phyloP scores from a whole-genome alignment of 2,113 vertebrate species.

The Hiodon tergisus region DNA sequence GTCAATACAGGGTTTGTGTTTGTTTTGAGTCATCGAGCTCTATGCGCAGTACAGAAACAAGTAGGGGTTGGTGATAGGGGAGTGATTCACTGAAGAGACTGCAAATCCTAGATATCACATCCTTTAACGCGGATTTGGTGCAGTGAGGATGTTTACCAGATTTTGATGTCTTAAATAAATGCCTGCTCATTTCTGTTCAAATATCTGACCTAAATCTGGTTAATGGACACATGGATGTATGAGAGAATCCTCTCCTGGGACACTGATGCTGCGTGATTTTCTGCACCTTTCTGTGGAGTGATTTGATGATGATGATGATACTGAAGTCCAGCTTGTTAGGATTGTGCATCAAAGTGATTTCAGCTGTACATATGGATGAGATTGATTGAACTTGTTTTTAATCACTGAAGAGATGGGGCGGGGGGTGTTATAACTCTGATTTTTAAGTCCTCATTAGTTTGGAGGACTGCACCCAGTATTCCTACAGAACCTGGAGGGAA shows the following conservation, averaged over 20 bases:
- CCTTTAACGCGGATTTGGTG: conserved; percentile 24
- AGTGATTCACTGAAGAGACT: conserved; percentile 14
- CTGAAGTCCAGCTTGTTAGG: conserved; percentile 2
- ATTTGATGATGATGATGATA: conserved; percentile 15
- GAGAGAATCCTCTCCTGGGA: background rate
- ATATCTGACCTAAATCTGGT: conserved; percentile 24
- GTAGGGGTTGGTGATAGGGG: conserved; percentile 20
- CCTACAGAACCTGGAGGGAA: no score
- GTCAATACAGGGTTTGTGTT: conserved; percentile 50
- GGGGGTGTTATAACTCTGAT: background rate
- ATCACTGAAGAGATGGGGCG: background rate
- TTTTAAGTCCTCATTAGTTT: background rate
- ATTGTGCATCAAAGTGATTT: conserved; percentile 30
- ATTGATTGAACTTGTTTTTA: conserved; percentile 25
- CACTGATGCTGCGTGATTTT: conserved; percentile 25
- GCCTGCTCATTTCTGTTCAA: conserved; percentile 11
- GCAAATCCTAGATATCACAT: conserved; percentile 13
- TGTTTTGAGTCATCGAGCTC: conserved; percentile 50
- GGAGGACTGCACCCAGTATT: no score
- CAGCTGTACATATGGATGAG: conserved; percentile 38
- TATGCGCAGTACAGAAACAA: conserved; percentile 27
- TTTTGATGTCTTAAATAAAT: conserved; percentile 19
- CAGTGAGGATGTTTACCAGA: conserved; percentile 17
- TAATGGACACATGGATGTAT: conserved; percentile 9
- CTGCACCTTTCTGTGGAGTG: conserved; percentile 41